Evolutionary conservation across 2,797 vertebrate species (phyloP).

Genomic region (Babyrousa celebensis): DNA sequence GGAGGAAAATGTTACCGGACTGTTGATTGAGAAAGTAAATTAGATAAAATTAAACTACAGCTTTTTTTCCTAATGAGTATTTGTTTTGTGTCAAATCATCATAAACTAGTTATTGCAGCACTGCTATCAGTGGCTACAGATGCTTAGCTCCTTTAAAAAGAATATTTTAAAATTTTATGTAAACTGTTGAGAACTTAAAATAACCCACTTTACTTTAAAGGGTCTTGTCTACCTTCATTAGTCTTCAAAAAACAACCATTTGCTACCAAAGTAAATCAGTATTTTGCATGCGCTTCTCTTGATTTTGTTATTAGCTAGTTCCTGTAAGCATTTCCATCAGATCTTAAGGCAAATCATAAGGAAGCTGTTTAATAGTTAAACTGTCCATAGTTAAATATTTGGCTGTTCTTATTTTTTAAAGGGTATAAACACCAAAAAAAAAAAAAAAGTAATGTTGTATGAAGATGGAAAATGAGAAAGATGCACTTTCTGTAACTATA

Average conservation of each 20-base stretch:
- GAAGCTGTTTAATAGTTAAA: conserved; percentile 88
- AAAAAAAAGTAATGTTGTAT: conserved; percentile 54
- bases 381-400: conserved; percentile 87
- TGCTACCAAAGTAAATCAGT: conserved; percentile 90
- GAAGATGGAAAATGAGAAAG: conserved; percentile 81
- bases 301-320: conserved; percentile 88
- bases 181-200: conserved; percentile 88
- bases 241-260: conserved; percentile 89
- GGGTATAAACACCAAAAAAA: conserved; percentile 89
- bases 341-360: conserved; percentile 83
- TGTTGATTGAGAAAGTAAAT: conserved; percentile 86
- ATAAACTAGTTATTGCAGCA: conserved; percentile 83
- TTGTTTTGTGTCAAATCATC: conserved; percentile 87
- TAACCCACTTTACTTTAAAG: conserved; percentile 83
- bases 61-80: conserved; percentile 80
- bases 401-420: conserved; percentile 89
- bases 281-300: conserved; percentile 91
- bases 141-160: conserved; percentile 87
- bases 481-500: conserved; percentile 87
- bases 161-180: conserved; percentile 85
- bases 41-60: conserved; percentile 81
- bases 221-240: conserved; percentile 88
- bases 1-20: conserved; percentile 87
- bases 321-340: conserved; percentile 89
- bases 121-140: conserved; percentile 89